Base-by-base conservation (phyloP, 1,140 invertebrate genomes). In the Asbolus verrucosus region DNA sequence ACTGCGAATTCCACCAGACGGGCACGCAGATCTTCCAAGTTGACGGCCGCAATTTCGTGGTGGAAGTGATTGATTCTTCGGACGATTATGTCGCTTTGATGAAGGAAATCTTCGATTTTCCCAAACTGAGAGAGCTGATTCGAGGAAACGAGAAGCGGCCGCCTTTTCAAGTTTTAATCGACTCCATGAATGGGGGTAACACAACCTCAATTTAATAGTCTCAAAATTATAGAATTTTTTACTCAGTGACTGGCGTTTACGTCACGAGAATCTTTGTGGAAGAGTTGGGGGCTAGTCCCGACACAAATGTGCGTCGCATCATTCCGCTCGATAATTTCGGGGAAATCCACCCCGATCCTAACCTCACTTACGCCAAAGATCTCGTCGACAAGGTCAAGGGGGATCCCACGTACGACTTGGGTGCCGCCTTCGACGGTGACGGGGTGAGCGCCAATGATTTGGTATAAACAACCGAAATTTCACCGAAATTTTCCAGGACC, bases 351-450 rank as follows among this genome's bases (percentile, higher is more conserved):
- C 98, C 98, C 0, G 98, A 99, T 86, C 98, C 98, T 14, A 99
- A 99, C 86, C 85, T 99, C 24, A 99, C 97, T 0, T 98, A 98
- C 83, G 96, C 96, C 9, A 90, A 89, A 41, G 90, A 94, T 79
- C 87, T 99, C 24, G 95, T 98, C 0, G 82, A 83, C 39, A 81
- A 77, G 60, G 82, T 85, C 15, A 81, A 82, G 73, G 80, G 81
- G 63, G 85, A 89, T 73, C 92, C 93, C 0, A 88, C 91, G 59
- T 94, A 94, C 80, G 94, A 96, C 81, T 93, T 99, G 79, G 98
- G 98, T 30, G 97, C 95, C 27, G 98, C 98, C 46, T 99, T 99
- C 83, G 98, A 99, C 86, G 98, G 98, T 6, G 98, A 99, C 84
- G 97, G 97, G 67, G 92, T 90, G 82, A 83, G 18, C 38, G 11